phyloP scores from a whole-genome alignment of 2,888 invertebrate genomes.

The Orchesellides sinensis region DNA sequence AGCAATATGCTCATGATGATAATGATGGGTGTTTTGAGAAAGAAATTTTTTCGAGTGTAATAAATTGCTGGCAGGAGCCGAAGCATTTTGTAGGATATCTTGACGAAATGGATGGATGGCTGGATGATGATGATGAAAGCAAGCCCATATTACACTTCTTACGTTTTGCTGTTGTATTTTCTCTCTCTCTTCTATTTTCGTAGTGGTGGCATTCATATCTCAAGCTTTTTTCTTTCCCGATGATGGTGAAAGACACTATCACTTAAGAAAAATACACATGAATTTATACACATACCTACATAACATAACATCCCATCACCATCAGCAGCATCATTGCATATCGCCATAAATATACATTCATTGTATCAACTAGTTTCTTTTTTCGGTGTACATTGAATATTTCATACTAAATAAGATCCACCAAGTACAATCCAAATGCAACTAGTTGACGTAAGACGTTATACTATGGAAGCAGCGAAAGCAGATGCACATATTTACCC shows the following conservation, averaged over 20 bases:
- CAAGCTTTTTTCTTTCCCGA: constrained; percentile 32
- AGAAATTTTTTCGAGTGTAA: constrained; percentile 74
- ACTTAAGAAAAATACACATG: constrained; percentile 42
- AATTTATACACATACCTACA: constrained; percentile 34
- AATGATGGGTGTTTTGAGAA: constrained; percentile 64
- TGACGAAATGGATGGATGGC: constrained; percentile 60
- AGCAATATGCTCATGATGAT: constrained; percentile 56
- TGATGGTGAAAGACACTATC: constrained; percentile 75
- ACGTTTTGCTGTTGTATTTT: constrained; percentile 34
- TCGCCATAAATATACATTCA: constrained; percentile 55
- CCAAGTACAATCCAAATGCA: constrained; percentile 47
- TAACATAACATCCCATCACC: constrained; percentile 40
- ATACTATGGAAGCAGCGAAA: constrained; percentile 43
- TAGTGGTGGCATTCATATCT: constrained; percentile 21
- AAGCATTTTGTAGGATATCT: constrained; percentile 58
- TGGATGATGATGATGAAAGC: constrained; percentile 54
- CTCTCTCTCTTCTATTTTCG: constrained; percentile 19
- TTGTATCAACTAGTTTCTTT: no score
- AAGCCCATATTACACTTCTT: constrained; percentile 7
- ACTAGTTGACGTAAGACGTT: no score
- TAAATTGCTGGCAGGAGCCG: constrained; percentile 74
- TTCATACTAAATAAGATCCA: constrained; percentile 4
- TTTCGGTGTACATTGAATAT: not conserved
- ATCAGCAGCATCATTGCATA: constrained; percentile 48
- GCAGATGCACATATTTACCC: not conserved